These are phyloP conservation scores for Pantherophis vulpinus DNA, from an alignment of 2,797 vertebrate species.

Conservation along the genomic window DNA sequence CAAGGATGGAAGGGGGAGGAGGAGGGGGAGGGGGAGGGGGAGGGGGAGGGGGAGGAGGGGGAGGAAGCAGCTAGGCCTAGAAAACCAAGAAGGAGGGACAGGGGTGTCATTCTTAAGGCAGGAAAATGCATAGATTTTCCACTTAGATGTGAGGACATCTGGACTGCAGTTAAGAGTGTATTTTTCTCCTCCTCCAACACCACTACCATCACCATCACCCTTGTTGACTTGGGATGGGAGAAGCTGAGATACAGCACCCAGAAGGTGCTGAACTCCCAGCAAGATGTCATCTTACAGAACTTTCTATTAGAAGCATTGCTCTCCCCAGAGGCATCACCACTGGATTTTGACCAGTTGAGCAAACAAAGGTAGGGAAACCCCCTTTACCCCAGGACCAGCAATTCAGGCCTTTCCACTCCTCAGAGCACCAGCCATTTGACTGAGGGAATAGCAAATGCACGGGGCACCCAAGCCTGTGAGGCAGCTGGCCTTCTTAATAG, in stretches of 20 bases:
- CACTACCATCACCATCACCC: neutral
- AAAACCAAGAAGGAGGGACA: neutral
- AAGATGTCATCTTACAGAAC: neutral
- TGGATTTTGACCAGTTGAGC: neutral
- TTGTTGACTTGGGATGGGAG: neutral
- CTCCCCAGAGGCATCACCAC: slow-evolving; percentile 22
- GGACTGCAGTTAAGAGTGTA: neutral
- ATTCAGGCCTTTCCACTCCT: neutral
- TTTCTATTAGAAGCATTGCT: neutral
- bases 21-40: neutral
- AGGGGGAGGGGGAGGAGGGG: too few species aligned
- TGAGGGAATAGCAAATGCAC: neutral
- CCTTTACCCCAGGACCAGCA: neutral
- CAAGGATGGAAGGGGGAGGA: neutral
- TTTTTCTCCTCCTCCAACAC: neutral
- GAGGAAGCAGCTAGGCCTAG: neutral
- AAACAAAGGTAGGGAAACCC: too few species aligned
- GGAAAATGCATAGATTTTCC: neutral
- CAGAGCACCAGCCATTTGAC: neutral
- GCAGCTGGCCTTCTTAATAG: slow-evolving; percentile 40
- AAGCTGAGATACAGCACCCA: neutral
- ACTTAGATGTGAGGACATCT: neutral
- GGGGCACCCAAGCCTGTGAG: slow-evolving; percentile 23
- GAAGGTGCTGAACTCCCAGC: neutral
- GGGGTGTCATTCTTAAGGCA: neutral